Evolutionary conservation across 2,888 invertebrate genomes (phyloP).

Genomic region (Campoplex capitator): DNA sequence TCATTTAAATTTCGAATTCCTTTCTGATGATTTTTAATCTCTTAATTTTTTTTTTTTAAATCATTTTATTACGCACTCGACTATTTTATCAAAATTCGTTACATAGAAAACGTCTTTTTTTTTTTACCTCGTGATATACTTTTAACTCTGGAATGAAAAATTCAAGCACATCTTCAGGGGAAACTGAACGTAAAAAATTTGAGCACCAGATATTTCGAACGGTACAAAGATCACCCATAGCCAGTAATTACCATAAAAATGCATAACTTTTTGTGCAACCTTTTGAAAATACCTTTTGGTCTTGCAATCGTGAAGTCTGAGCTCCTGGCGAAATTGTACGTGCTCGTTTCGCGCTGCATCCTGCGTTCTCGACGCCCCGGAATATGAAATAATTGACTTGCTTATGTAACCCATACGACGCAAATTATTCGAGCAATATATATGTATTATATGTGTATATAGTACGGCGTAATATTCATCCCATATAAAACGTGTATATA

Average conservation of each 20-base stretch:
- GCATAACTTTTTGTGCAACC: background rate
- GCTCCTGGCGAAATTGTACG: slow-evolving; percentile 11
- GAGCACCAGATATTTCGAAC: background rate
- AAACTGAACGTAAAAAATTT: background rate
- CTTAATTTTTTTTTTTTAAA: background rate
- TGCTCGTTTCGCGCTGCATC: slow-evolving; percentile 36
- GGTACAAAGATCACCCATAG: background rate
- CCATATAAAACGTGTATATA: slow-evolving; percentile 8
- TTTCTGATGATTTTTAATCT: background rate
- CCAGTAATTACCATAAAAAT: background rate
- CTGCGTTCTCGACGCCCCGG: slow-evolving; percentile 55
- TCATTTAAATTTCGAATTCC: background rate
- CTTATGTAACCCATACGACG: slow-evolving; percentile 71
- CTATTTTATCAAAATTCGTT: background rate
- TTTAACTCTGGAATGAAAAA: background rate
- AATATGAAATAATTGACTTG: slow-evolving; percentile 73
- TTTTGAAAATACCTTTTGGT: slow-evolving; percentile 20
- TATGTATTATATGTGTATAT: slow-evolving; percentile 15
- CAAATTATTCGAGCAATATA: slow-evolving; percentile 36
- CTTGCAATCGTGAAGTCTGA: slow-evolving; percentile 9
- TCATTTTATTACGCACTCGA: background rate
- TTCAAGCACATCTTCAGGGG: background rate
- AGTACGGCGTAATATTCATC: slow-evolving; percentile 8
- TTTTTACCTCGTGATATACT: background rate
- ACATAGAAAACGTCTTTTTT: background rate